Percentiles rank a stretch among this genome's conserved stretches.
Evolutionary conservation across 2,888 invertebrate species (phyloP).

Genomic region (Latheticus oryzae): DNA sequence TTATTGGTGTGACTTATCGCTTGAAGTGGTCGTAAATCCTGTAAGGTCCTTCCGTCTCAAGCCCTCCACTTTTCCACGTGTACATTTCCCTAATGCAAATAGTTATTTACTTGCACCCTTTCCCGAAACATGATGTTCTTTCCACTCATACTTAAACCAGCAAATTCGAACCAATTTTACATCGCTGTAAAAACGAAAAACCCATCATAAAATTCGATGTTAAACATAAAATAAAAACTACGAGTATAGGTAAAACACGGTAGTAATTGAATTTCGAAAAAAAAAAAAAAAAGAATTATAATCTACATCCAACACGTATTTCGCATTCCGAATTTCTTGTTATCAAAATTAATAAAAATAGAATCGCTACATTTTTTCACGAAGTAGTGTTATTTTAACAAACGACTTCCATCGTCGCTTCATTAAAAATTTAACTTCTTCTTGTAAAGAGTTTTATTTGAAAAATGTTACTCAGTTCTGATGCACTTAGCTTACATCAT

Average conservation of each 20-base stretch:
- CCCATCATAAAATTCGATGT: conserved; percentile 35
- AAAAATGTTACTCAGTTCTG: too few species aligned
- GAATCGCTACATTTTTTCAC: too few species aligned
- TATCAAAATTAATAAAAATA: too few species aligned
- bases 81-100: conserved; percentile 40
- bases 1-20: conserved; percentile 44
- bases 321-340: too few species aligned
- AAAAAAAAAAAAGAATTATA: too few species aligned
- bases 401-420: too few species aligned
- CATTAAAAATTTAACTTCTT: too few species aligned
- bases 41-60: conserved; percentile 36
- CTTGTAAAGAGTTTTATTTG: too few species aligned
- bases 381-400: too few species aligned
- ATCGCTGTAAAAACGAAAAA: conserved; percentile 36
- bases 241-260: conserved; percentile 20
- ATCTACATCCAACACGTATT: too few species aligned
- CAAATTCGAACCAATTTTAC: conserved; percentile 37
- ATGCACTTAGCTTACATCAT: too few species aligned
- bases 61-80: conserved; percentile 38
- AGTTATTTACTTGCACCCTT: conserved; percentile 40
- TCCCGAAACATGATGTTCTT: conserved; percentile 28
- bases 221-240: conserved; percentile 33
- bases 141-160: conserved; percentile 18
- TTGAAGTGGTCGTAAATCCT: conserved; percentile 45
- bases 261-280: conserved; percentile 24